phyloP scores from a whole-genome alignment of 64 coral and sea anemone genomes.

The Montipora sp. region DNA sequence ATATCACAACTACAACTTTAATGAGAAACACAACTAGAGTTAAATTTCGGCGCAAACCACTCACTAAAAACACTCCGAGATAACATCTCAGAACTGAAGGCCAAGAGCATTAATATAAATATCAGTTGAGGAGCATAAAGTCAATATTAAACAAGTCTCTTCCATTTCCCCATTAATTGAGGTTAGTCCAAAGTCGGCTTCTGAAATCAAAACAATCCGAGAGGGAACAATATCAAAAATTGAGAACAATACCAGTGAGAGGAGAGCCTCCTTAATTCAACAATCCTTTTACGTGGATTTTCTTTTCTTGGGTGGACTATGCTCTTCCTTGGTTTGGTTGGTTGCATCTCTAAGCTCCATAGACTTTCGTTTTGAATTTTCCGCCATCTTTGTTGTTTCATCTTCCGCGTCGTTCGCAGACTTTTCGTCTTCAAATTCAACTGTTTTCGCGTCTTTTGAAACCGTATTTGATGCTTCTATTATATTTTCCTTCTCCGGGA shows the following conservation, averaged over 20 bases:
- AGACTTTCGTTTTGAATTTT: constrained; percentile 35
- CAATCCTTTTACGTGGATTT: constrained; percentile 1
- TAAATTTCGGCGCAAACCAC: not conserved
- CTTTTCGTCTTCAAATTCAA: not conserved
- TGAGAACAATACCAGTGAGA: constrained; percentile 1
- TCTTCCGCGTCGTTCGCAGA: not conserved
- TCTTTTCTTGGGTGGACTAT: constrained; percentile 41
- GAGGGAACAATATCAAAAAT: not conserved
- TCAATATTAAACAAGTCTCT: not conserved
- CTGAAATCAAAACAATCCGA: not conserved
- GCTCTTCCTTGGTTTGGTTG: not conserved
- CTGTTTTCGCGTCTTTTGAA: not conserved
- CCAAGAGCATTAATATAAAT: constrained; percentile 22
- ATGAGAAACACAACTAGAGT: not conserved
- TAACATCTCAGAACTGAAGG: not conserved
- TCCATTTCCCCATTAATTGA: not conserved
- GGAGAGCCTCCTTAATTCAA: not conserved
- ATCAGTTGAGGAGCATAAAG: not conserved
- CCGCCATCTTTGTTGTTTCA: not conserved
- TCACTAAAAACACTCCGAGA: not conserved
- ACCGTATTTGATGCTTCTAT: not conserved
- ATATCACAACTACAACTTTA: not conserved
- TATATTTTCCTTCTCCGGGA: constrained; percentile 11
- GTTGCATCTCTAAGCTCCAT: not conserved
- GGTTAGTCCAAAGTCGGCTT: not conserved